phyloP scores from a whole-genome alignment of 2,113 vertebrate genomes.

The Pangasianodon hypophthalmus region DNA sequence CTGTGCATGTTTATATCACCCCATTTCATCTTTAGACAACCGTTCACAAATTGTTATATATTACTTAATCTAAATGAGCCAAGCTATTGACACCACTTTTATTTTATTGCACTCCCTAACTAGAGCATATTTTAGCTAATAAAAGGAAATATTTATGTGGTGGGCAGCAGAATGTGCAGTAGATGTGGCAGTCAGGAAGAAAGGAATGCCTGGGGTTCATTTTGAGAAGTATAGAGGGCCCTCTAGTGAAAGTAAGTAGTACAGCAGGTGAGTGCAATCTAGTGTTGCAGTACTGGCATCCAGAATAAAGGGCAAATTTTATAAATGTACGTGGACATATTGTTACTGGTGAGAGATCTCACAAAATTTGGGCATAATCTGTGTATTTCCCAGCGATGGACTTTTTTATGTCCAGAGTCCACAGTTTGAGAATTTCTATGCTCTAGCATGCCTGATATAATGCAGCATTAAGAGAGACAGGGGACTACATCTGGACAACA shows the following conservation, averaged over 20 bases:
- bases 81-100: too few relatives aligned
- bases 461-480: not conserved
- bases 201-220: not conserved
- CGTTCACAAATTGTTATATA: too few relatives aligned
- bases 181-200: not conserved
- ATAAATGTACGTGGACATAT: not conserved
- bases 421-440: not conserved
- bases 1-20: too few relatives aligned
- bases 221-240: constrained; percentile 20
- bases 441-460: not conserved
- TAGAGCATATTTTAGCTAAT: not conserved
- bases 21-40: too few relatives aligned
- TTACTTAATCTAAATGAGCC: too few relatives aligned
- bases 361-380: not conserved
- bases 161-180: not conserved
- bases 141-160: not conserved
- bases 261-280: not conserved
- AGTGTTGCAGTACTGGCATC: not conserved
- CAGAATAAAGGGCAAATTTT: not conserved
- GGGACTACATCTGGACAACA: not conserved
- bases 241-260: constrained; percentile 18
- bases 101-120: not conserved
- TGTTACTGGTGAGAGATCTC: not conserved
- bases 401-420: not conserved
- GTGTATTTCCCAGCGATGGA: not conserved